These are phyloP conservation scores for Drosophila pandora DNA, from an alignment of 1,140 invertebrate species.

Conservation along the genomic window DNA sequence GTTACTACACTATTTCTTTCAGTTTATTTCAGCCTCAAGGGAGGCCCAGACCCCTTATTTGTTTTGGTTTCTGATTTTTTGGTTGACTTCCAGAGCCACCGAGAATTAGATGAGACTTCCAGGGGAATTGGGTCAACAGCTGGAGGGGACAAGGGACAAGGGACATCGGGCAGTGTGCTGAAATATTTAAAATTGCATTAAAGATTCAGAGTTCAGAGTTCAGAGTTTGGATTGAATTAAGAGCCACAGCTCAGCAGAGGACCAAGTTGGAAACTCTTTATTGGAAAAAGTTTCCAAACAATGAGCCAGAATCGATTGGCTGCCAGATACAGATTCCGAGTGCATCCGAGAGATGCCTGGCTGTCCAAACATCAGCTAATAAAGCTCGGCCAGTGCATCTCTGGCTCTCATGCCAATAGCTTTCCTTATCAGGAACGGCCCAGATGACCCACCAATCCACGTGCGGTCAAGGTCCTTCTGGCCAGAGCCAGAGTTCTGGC, in stretches of 20 bases:
- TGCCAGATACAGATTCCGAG: no score
- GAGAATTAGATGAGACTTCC: slow-evolving; percentile 44
- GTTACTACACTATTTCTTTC: neutral
- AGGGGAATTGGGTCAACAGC: slow-evolving; percentile 63
- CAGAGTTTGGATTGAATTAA: slow-evolving; percentile 36
- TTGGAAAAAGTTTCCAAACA: neutral
- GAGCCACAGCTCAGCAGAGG: neutral
- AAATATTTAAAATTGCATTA: slow-evolving; percentile 25
- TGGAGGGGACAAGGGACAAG: slow-evolving; percentile 15
- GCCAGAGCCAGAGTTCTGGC: neutral
- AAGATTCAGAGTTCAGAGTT: slow-evolving; percentile 34
- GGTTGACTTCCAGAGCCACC: slow-evolving; percentile 12
- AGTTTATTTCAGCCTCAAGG: neutral
- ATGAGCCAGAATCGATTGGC: neutral
- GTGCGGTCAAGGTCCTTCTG: slow-evolving; percentile 12
- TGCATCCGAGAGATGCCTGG: no score
- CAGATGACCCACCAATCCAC: neutral
- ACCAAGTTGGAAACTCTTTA: neutral
- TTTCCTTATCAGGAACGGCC: neutral
- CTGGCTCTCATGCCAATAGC: no score
- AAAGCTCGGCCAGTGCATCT: no score
- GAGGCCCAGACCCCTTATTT: slow-evolving; percentile 42
- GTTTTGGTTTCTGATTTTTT: slow-evolving; percentile 26
- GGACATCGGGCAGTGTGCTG: slow-evolving; percentile 18
- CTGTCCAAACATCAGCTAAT: no score